Base-by-base conservation (phyloP, 2,113 vertebrate species). In the Platysternon megacephalum region DNA sequence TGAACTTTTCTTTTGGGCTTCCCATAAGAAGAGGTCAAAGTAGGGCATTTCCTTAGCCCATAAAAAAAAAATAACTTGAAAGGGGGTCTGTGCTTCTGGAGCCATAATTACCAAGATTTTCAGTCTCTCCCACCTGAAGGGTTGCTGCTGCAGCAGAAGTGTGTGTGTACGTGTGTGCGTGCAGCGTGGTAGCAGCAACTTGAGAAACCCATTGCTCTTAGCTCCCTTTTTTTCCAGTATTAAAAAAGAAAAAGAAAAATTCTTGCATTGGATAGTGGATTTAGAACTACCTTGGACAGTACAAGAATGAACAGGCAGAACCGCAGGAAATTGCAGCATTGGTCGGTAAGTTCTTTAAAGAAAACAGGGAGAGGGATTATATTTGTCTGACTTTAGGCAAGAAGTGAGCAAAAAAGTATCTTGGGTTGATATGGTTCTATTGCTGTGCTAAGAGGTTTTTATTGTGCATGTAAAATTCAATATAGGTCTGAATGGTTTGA, bases 221-320 rank as follows among this genome's bases (percentile, higher is more conserved):
- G 84, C 26, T 28, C 11, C 4, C 32, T 80, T 46, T 58, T 87
- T 19, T 5, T 3, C 42, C 53, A 2, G 1, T 83, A 8, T 83
- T 93, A 83, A 84, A 93, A 85, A 21, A 81, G 32, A 68, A 68
- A 68, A 52, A 53, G 55, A 52, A 22, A 48, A n/a, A 78, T 49
- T 46, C 12, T 79, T 81, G 1, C 58, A 22, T 49, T 44, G 84
- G 74, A 28, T 16, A 48, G 51, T 72, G 42, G 56, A 65, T 94
- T 96, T 97, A 90, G 85, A 95, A 78, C 91, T 95, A 29, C 32
- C 13, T 61, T 68, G 22, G 65, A 89, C 84, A 93, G 76, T 2
- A 90, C 85, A 11, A 90, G 55, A 86, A 94, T 89, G 82, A 29
- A 44, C 42, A 42, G 42, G 44, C 89, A 56, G 74, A 93, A 55